Evolutionary conservation across 2,888 invertebrate genomes (phyloP).

Genomic region (Lucinisca nassula): DNA sequence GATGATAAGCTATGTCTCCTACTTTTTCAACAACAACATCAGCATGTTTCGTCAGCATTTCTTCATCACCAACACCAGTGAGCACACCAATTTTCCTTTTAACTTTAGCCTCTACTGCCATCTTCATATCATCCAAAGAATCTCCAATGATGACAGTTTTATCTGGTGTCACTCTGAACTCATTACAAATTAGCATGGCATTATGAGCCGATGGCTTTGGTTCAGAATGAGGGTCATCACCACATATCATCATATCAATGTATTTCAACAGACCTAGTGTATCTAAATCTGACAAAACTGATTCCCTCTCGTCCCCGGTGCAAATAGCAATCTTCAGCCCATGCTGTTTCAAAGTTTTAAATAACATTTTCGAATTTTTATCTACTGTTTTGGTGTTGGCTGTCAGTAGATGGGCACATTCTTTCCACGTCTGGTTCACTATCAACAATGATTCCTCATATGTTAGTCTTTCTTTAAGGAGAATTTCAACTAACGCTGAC

Average conservation of each 20-base stretch:
- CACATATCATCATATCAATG: slow-evolving; percentile 88
- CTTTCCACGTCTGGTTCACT: slow-evolving; percentile 78
- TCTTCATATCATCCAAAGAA: slow-evolving; percentile 87
- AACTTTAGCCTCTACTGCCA: slow-evolving; percentile 87
- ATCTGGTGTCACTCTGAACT: slow-evolving; percentile 78
- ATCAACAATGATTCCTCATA: slow-evolving; percentile 81
- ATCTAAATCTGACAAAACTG: slow-evolving; percentile 77
- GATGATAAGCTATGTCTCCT: slow-evolving; percentile 75
- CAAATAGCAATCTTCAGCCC: slow-evolving; percentile 88
- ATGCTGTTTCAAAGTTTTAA: slow-evolving; percentile 85
- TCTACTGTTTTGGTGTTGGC: slow-evolving; percentile 70
- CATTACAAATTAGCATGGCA: slow-evolving; percentile 85
- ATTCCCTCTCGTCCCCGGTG: slow-evolving; percentile 87
- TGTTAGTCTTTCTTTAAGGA: slow-evolving; percentile 84
- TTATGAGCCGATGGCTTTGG: slow-evolving; percentile 88
- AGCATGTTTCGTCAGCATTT: slow-evolving; percentile 78
- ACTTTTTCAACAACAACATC: slow-evolving; percentile 83
- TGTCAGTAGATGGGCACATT: slow-evolving; percentile 63
- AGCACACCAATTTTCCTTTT: slow-evolving; percentile 88
- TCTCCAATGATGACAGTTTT: slow-evolving; percentile 88
- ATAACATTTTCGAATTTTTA: slow-evolving; percentile 75
- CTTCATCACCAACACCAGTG: slow-evolving; percentile 82
- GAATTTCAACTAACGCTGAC: slow-evolving; percentile 83
- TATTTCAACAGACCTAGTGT: slow-evolving; percentile 78
- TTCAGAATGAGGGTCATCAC: slow-evolving; percentile 87